phyloP scores from a whole-genome alignment of 2,797 vertebrate genomes.

The Rhinatrema bivittatum region DNA sequence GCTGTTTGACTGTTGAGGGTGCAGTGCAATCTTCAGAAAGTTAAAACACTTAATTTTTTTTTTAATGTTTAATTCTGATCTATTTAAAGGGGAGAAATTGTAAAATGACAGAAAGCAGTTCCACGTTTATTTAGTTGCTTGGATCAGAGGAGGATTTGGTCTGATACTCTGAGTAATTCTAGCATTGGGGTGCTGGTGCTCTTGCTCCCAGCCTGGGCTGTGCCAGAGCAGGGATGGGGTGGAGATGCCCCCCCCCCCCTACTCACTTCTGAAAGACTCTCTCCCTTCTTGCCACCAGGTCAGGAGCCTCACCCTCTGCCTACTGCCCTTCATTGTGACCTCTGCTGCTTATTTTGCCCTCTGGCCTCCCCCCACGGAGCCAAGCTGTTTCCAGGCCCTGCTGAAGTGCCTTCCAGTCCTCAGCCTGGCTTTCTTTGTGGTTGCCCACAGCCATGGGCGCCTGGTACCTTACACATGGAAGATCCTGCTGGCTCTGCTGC shows the following conservation, averaged over 20 bases:
- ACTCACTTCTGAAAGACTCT: neutral
- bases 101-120: no score
- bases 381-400: slow-evolving; percentile 46
- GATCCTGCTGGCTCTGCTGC: slow-evolving; percentile 61
- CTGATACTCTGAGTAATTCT: no score
- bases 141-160: no score
- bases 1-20: no score
- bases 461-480: slow-evolving; percentile 36
- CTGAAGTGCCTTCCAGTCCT: slow-evolving; percentile 66
- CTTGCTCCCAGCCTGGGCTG: no score
- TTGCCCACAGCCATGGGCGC: slow-evolving; percentile 23
- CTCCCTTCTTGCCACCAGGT: slow-evolving; percentile 1
- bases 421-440: slow-evolving; percentile 49
- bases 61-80: no score
- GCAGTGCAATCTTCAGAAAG: no score
- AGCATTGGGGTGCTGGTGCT: no score
- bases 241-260: neutral
- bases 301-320: neutral
- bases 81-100: no score
- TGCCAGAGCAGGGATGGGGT: no score
- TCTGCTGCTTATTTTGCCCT: slow-evolving; percentile 56
- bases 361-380: slow-evolving; percentile 50
- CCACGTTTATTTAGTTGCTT: no score
- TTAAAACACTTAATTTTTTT: no score
- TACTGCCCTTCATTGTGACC: slow-evolving; percentile 31